Conservation (phyloP, 2,113 vertebrate genomes). For the Terrapene triunguis region DNA sequence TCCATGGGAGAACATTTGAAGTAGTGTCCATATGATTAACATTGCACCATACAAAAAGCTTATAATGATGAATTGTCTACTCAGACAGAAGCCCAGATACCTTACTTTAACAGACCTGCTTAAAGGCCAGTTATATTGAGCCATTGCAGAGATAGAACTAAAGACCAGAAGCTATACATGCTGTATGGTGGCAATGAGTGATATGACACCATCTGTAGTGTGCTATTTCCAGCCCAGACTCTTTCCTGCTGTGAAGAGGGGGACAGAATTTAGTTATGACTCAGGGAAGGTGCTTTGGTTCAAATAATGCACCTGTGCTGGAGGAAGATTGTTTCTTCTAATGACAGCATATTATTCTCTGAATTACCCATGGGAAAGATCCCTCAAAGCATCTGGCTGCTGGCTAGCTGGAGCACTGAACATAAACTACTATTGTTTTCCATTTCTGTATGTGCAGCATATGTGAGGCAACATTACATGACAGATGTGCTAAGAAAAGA, state of each 20-base stretch:
- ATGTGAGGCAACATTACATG: slow-evolving; percentile 31
- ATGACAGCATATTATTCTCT: not conserved
- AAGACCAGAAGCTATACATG: not conserved
- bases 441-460: not conserved
- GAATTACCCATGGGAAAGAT: not conserved
- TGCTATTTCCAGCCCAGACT: not conserved
- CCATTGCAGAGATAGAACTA: not conserved
- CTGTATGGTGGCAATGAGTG: not conserved
- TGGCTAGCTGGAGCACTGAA: slow-evolving; percentile 1
- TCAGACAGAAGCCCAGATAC: not conserved
- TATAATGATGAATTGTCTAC: not conserved
- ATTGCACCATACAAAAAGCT: not conserved
- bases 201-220: not conserved
- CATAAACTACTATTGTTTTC: not conserved
- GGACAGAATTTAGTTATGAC: not conserved
- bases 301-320: not conserved
- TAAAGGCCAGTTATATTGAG: not conserved
- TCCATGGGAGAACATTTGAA: not conserved
- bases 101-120: slow-evolving; percentile 23
- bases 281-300: not conserved
- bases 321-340: slow-evolving; percentile 8
- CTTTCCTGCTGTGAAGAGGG: not conserved
- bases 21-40: not conserved
- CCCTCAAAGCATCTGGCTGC: slow-evolving; percentile 34
- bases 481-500: slow-evolving; percentile 38